Evolutionary conservation across 2,797 vertebrate species (phyloP).

Genomic region (Enteromius radiatus): DNA sequence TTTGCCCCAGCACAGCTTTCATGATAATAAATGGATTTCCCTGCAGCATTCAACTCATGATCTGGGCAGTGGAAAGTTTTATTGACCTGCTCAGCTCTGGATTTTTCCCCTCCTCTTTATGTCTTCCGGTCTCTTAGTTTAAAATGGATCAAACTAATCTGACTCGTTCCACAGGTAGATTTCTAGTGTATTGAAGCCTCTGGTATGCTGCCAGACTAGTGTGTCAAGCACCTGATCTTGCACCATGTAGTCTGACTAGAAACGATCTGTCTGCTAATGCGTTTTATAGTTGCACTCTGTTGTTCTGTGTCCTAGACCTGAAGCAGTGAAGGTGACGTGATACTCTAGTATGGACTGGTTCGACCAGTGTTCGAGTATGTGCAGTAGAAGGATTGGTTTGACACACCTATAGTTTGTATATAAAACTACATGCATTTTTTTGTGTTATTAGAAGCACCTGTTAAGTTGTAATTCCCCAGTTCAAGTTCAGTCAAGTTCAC

Average conservation of each 20-base stretch:
- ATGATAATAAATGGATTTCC: conserved; percentile 59
- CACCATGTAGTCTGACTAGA: conserved; percentile 33
- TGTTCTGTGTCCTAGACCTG: not conserved
- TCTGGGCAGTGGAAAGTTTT: conserved; percentile 65
- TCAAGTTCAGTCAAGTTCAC: not conserved
- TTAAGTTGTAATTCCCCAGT: not conserved
- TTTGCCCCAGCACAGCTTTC: conserved; percentile 55
- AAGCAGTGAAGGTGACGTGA: not conserved
- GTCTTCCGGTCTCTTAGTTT: conserved; percentile 57
- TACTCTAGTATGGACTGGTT: not conserved
- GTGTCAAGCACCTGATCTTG: conserved; percentile 56
- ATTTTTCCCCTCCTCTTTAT: conserved; percentile 31
- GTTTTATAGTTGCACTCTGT: not conserved
- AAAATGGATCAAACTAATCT: conserved; percentile 63
- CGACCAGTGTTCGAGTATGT: conserved; percentile 14
- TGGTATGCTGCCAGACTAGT: conserved; percentile 66
- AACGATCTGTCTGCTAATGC: conserved; percentile 10
- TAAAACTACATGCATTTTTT: not conserved
- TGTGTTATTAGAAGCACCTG: not conserved
- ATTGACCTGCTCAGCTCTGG: conserved; percentile 66
- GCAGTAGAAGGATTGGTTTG: not conserved
- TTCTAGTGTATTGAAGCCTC: conserved; percentile 36
- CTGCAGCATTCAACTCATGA: conserved; percentile 50
- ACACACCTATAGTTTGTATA: not conserved
- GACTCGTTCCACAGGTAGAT: conserved; percentile 68